Percentiles rank a stretch among this genome's conserved stretches.
Evolutionary conservation across 2,888 invertebrate species (phyloP).

Genomic region (Globia sparganii): DNA sequence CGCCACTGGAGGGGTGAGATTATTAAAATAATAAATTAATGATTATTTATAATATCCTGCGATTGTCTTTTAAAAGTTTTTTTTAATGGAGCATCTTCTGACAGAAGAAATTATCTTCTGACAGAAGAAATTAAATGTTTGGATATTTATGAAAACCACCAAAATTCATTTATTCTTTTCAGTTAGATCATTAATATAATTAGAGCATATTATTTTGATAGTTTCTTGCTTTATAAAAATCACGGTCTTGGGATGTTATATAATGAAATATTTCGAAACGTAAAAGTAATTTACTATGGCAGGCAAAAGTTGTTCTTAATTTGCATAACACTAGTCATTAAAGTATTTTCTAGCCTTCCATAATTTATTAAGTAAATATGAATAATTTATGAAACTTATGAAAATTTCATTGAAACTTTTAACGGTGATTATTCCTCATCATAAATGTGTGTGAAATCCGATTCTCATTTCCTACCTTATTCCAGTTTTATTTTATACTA

Average conservation of each 20-base stretch:
- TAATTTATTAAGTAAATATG: constrained; percentile 11
- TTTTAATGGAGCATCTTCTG: background rate
- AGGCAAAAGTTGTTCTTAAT: constrained; percentile 21
- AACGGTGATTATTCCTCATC: background rate
- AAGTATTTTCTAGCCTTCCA: constrained; percentile 11
- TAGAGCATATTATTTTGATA: background rate
- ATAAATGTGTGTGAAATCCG: background rate
- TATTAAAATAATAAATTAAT: no score
- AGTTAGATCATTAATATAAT: background rate
- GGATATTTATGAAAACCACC: background rate
- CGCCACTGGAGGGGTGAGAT: constrained; percentile 97
- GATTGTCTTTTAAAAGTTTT: constrained; percentile 60
- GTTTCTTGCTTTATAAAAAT: background rate
- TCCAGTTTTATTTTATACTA: background rate
- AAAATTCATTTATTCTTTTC: background rate
- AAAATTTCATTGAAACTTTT: background rate
- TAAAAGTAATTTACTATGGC: constrained; percentile 1
- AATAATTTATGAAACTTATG: background rate
- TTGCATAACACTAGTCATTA: constrained; percentile 47
- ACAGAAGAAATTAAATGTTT: background rate
- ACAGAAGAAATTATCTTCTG: background rate
- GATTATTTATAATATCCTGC: no score
- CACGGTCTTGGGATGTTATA: background rate
- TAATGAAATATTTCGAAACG: background rate
- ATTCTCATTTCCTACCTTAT: background rate